Evolutionary conservation across 2,797 vertebrate genomes (phyloP), one percentile per base, ranked within the genome.

Genomic region (Siniperca obscura): DNA sequence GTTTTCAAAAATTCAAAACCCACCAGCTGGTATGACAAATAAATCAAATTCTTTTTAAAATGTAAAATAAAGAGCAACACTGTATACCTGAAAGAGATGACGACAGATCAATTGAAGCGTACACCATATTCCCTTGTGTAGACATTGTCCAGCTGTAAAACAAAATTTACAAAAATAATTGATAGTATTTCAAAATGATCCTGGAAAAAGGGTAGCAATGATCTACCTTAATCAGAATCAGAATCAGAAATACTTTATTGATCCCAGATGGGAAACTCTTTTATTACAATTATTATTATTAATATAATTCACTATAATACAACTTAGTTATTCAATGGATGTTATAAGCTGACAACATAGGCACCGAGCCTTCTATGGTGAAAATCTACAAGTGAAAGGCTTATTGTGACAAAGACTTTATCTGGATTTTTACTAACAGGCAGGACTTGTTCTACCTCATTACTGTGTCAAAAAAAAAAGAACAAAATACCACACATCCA

Each of bases 31-130:
- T 40, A 40, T 40, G 38, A 10, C 9, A 10, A 8, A 40, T 60
- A 21, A 60, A 34, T 17, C 11, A 59, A 30, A 59, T 16, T 9
- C 27, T 14, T 12, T 4, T 57, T 30, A 27, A 30, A 16, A 30
- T 34, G 5, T 59, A 30, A 16, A 30, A 4, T 17, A 5, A 14
- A 16, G 27, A 2, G 3, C 30, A 14, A 34, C 16, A 59, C 17
- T 34, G 14, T 19, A 17, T 59, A 59, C 56, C 56, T 59, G 56
- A 59, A 59, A 59, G 56, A 59, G 56, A 30, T 59, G 56, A 59
- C 56, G 34, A 30, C 27, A 30, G 56, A 59, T 16, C 27, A 14
- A 34, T 12, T 59, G 14, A 59, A 59, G 13, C 30, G 30, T 30
- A 30, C 30, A 30, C 30, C 30, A 30, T 30, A 30, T 30, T 30